Base-by-base conservation (phyloP, 2,888 invertebrate genomes). In the Magallana nippona region DNA sequence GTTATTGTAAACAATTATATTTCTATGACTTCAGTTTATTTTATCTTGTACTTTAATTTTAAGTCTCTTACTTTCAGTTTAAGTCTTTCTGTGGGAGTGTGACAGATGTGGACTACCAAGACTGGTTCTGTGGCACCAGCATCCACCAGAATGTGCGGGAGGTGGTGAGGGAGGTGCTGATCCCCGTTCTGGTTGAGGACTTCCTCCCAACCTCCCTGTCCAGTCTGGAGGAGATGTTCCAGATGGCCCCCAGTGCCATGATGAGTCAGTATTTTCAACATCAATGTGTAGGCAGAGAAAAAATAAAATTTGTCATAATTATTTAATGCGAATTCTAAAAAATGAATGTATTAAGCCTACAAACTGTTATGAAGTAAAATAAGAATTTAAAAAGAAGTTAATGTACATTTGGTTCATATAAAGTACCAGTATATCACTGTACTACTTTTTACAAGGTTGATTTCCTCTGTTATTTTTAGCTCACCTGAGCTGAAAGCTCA, bases 111-210 rank as follows among this genome's bases (percentile, higher is more conserved):
- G 89, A 93, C 56, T 94, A 93, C 82, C 86, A 89, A 56, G 92
- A 92, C 44, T 95, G 95, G 95, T 95, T 94, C 88, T 90, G 93
- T 10, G 91, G 92, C 13, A 90, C 91, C 79, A 90, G 91, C 85
- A 93, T 94, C 82, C 89, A 92, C 79, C 88, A 90, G 83, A 93
- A 93, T 87, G 89, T 92, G 10, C 87, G 90, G 22, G 91, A 92
- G 79, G 87, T 89, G 3, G 91, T 94, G 27, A 86, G 88, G 62
- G 91, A 92, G 55, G 90, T 93, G 5, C 85, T 88, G 78, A 90
- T 92, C 17, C 86, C 88, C 1, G 56, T 89, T 19, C 84, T 85
- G 19, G 55, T 87, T 0, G 85, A 83, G 55, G 84, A 84, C 55
- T 80, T 62, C 56, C 63, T 56, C 13, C 78, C 82, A 3, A 71